Evolutionary conservation across 2,113 vertebrate genomes (phyloP), one percentile per base, ranked within the genome.

Genomic region (Salvelinus namaycush): DNA sequence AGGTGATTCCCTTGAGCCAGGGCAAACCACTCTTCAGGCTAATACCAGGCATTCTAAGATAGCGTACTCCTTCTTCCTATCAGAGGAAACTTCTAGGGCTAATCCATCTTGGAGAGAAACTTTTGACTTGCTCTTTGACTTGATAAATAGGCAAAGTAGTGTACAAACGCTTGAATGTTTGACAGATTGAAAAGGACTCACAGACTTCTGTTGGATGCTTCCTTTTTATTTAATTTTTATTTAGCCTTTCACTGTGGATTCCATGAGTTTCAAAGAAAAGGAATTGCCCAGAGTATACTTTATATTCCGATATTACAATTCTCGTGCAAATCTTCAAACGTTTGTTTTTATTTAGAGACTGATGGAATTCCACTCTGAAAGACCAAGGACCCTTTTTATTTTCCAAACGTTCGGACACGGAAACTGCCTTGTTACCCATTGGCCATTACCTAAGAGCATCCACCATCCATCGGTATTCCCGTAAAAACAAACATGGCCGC

Each of bases 311-410:
- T 54, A 18, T 18, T 54, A 14, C 13, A 54, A 54, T 16, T 54
- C 49, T 14, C 2, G 31, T 64, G 73, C 59, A 78, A 72, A 59
- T 70, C 76, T 72, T 83, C 79, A 83, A 81, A 79, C 12, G 5
- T 24, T 60, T 22, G 70, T 39, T 80, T 29, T 24, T 65, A 39
- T 51, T 26, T 51, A 29, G 14, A 66, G 70, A 72, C 68, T 73
- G 76, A 72, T 70, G 74, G 48, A 73, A 44, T 74, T 39, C 49
- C 72, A 68, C 71, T 67, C 64, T 74, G 72, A 68, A 49, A 68
- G 69, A 73, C 51, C n/a, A 3, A 22, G 22, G 24, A 68, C 44
- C 44, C 27, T 22, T 60, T 49, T 18, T 51, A 13, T 51, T 51
- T 27, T 39, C 70, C 70, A 44, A 68, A 62, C 57, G 31, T 60